Evolutionary conservation across 1,140 invertebrate species (phyloP).

Genomic region (Cotesia glomerata): DNA sequence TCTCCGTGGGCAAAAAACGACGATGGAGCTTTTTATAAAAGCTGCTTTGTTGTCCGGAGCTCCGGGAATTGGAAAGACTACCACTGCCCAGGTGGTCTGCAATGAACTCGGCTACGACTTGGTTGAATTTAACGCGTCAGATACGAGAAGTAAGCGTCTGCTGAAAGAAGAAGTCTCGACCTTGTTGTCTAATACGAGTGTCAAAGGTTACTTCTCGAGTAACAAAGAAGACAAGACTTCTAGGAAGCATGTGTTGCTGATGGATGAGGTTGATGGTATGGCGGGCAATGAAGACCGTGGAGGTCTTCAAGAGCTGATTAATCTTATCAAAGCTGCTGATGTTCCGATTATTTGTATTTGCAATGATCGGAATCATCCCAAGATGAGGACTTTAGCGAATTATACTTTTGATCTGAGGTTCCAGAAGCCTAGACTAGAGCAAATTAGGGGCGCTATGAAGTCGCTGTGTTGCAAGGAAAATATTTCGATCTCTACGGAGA

Average conservation of each 20-base stretch:
- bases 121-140: constrained; percentile 97
- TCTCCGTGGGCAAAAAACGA: constrained; percentile 80
- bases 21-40: constrained; percentile 88
- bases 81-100: constrained; percentile 81
- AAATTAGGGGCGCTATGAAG: constrained; percentile 91
- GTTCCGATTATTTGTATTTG: constrained; percentile 99
- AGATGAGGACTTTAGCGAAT: constrained; percentile 92
- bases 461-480: constrained; percentile 92
- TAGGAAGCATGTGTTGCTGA: constrained; percentile 88
- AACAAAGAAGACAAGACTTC: constrained; percentile 41
- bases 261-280: constrained; percentile 99
- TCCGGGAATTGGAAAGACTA: constrained; percentile 94
- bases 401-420: constrained; percentile 95
- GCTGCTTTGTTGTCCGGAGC: constrained; percentile 94
- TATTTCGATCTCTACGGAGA: constrained; percentile 79
- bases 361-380: constrained; percentile 93
- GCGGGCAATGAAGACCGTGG: constrained; percentile 98
- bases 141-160: constrained; percentile 90
- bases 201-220: constrained; percentile 70
- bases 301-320: constrained; percentile 93
- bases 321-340: constrained; percentile 87
- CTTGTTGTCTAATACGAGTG: constrained; percentile 75
- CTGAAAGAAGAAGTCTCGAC: constrained; percentile 83
- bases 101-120: constrained; percentile 88
- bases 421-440: constrained; percentile 81